These are phyloP conservation scores for Lordiphosa collinella DNA, from an alignment of 1,140 invertebrate species.

Conservation along the genomic window DNA sequence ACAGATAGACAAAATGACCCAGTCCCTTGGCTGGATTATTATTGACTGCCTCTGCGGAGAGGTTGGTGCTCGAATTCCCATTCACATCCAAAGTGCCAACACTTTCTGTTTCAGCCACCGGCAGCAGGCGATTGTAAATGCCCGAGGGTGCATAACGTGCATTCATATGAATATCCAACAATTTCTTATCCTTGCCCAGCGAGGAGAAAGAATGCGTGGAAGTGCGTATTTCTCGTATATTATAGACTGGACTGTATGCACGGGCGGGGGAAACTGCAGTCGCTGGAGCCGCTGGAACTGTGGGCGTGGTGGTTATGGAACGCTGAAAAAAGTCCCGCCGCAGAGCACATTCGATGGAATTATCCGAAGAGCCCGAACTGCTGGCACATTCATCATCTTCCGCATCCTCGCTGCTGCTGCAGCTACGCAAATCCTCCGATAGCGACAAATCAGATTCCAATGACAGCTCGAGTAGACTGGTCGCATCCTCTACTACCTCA, in stretches of 20 bases:
- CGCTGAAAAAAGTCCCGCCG: slow-evolving; percentile 46
- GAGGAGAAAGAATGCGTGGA: slow-evolving; percentile 73
- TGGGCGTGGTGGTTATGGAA: slow-evolving; percentile 4
- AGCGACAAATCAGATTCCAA: slow-evolving; percentile 63
- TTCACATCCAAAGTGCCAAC: slow-evolving; percentile 37
- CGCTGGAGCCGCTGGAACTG: background rate
- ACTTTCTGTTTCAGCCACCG: slow-evolving; percentile 41
- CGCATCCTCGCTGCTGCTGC: slow-evolving; percentile 64
- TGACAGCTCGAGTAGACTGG: slow-evolving; percentile 63
- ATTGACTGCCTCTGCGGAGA: slow-evolving; percentile 64
- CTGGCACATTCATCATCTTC: slow-evolving; percentile 66
- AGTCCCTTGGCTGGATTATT: slow-evolving; percentile 75
- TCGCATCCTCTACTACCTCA: slow-evolving; percentile 29
- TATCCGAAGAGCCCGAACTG: slow-evolving; percentile 67
- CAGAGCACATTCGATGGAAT: slow-evolving; percentile 62
- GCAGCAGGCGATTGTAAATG: slow-evolving; percentile 43
- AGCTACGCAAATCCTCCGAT: slow-evolving; percentile 65
- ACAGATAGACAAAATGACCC: slow-evolving; percentile 75
- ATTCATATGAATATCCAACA: slow-evolving; percentile 73
- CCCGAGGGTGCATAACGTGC: slow-evolving; percentile 45
- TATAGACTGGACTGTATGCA: slow-evolving; percentile 75
- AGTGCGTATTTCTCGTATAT: slow-evolving; percentile 77
- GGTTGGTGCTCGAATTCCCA: slow-evolving; percentile 34
- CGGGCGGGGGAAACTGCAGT: slow-evolving; percentile 20
- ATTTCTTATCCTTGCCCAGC: slow-evolving; percentile 77